These are phyloP conservation scores for Alligator sinensis DNA, from an alignment of 2,113 vertebrate species.

Conservation along the genomic window DNA sequence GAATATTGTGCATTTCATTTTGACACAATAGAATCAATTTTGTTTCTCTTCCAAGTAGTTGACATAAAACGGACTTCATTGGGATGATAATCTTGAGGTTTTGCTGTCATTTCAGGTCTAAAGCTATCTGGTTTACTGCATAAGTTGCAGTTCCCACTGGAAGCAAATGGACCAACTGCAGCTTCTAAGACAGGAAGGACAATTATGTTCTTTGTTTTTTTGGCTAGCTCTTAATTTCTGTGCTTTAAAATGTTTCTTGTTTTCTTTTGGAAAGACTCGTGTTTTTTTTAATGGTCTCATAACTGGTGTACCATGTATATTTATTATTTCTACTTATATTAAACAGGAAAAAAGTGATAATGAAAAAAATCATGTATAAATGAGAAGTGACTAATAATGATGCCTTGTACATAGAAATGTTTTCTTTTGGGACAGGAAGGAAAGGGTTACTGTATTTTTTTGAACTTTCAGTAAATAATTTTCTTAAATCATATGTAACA, in stretches of 20 bases:
- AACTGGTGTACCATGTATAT: slow-evolving; percentile 68
- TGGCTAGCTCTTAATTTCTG: background rate
- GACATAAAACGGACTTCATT: background rate
- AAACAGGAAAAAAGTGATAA: slow-evolving; percentile 39
- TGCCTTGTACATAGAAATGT: slow-evolving; percentile 45
- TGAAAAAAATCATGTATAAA: slow-evolving; percentile 7
- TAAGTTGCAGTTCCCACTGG: background rate
- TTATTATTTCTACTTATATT: slow-evolving; percentile 77
- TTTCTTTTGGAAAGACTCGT: slow-evolving; percentile 26
- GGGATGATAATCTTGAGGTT: slow-evolving; percentile 10
- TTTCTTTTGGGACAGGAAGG: slow-evolving; percentile 11
- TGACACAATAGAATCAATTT: background rate
- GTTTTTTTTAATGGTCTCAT: slow-evolving; percentile 46
- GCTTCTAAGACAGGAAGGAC: slow-evolving; percentile 3
- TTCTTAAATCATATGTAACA: slow-evolving; percentile 52
- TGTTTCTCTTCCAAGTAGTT: background rate
- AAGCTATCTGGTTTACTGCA: slow-evolving; percentile 23
- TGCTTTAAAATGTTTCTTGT: slow-evolving; percentile 15
- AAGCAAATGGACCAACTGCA: slow-evolving; percentile 22
- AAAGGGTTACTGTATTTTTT: slow-evolving; percentile 11
- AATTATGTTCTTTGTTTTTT: background rate
- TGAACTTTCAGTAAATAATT: slow-evolving; percentile 50
- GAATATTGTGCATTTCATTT: background rate
- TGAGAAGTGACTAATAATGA: slow-evolving; percentile 2
- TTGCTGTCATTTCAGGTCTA: slow-evolving; percentile 37